These are phyloP conservation scores for Thera obeliscata DNA, from an alignment of 2,888 invertebrate species.

Conservation along the genomic window DNA sequence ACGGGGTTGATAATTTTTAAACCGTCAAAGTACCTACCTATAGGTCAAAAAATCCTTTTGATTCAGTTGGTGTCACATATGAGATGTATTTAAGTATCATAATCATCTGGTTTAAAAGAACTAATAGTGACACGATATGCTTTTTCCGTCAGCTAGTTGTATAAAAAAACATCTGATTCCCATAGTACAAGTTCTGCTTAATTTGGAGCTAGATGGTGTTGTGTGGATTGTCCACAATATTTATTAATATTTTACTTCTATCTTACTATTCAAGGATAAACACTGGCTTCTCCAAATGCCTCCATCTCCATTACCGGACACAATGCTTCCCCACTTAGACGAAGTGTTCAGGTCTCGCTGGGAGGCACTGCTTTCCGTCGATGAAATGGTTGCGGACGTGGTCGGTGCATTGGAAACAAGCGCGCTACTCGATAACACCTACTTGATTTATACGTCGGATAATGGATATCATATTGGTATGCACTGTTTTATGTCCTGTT, in stretches of 20 bases:
- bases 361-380: slow-evolving; percentile 93
- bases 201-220: not conserved
- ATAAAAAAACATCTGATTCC: not conserved
- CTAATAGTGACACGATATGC: too few species aligned
- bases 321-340: slow-evolving; percentile 86
- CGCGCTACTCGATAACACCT: slow-evolving; percentile 88
- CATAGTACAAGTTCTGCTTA: not conserved
- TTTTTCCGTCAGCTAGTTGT: too few species aligned
- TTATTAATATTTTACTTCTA: not conserved
- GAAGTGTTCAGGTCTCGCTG: slow-evolving; percentile 89
- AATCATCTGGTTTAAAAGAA: too few species aligned
- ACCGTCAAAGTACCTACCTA: too few species aligned
- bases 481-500: slow-evolving; percentile 22
- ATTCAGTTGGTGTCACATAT: too few species aligned
- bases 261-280: slow-evolving; percentile 84
- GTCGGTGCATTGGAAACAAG: slow-evolving; percentile 81
- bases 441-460: slow-evolving; percentile 93
- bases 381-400: slow-evolving; percentile 90
- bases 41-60: too few species aligned
- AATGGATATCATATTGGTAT: slow-evolving; percentile 95
- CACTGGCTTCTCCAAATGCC: slow-evolving; percentile 93
- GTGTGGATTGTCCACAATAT: not conserved
- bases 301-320: slow-evolving; percentile 86
- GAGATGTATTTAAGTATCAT: too few species aligned
- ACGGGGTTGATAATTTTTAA: too few species aligned